Evolutionary conservation across 2,888 invertebrate genomes (phyloP).

Genomic region (Argyresthia goedartella): DNA sequence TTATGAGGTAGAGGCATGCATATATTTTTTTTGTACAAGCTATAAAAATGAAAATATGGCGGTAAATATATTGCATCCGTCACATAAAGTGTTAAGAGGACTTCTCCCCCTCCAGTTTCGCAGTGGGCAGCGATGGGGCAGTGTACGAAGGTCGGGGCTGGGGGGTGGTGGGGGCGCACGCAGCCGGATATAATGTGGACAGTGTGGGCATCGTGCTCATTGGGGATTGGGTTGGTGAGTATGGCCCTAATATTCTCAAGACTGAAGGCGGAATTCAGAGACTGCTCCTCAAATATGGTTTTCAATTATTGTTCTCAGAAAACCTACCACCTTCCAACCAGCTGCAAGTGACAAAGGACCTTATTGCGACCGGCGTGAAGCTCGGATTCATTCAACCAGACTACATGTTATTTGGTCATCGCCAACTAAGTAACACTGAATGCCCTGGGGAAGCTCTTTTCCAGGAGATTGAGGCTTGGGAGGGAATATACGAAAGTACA

Average conservation of each 20-base stretch:
- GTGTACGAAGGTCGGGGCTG: slow-evolving; percentile 81
- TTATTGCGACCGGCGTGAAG: slow-evolving; percentile 73
- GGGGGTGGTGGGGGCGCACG: slow-evolving; percentile 76
- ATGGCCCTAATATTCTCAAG: slow-evolving; percentile 1
- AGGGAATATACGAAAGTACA: slow-evolving; percentile 13
- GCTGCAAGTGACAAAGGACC: slow-evolving; percentile 58
- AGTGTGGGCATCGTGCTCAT: slow-evolving; percentile 77
- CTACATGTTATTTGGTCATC: slow-evolving; percentile 75
- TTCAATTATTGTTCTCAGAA: slow-evolving; percentile 38
- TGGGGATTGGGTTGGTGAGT: slow-evolving; percentile 78
- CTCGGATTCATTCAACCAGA: slow-evolving; percentile 67
- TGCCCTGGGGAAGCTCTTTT: slow-evolving; percentile 77
- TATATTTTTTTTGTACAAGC: not conserved
- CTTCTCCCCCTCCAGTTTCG: slow-evolving; percentile 69
- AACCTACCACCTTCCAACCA: slow-evolving; percentile 69
- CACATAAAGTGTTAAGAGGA: too few species aligned
- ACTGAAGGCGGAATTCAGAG: not conserved
- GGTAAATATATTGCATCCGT: not conserved
- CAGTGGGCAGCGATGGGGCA: slow-evolving; percentile 79
- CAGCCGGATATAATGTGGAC: slow-evolving; percentile 72
- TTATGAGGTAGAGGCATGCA: too few species aligned
- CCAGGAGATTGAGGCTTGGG: slow-evolving; percentile 74
- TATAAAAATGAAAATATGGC: not conserved
- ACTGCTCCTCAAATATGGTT: too few species aligned
- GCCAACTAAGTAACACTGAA: slow-evolving; percentile 69